phyloP scores from a whole-genome alignment of 2,888 invertebrate species.

The Amiota mariae region DNA sequence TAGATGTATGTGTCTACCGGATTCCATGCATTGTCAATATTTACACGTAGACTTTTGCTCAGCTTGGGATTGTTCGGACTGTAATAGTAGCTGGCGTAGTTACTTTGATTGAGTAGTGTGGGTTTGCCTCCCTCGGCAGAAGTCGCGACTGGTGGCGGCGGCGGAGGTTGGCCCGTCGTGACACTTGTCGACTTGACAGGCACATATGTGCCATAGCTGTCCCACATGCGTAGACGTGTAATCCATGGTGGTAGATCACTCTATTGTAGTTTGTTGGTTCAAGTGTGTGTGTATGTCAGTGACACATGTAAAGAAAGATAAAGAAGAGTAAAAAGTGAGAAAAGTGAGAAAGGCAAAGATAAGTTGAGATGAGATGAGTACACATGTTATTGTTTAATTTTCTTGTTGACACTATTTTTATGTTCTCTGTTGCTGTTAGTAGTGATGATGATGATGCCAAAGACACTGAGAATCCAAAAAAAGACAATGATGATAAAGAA shows the following conservation, averaged over 20 bases:
- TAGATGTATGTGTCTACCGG: constrained; percentile 74
- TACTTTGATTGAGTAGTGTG: constrained; percentile 68
- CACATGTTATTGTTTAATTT: constrained; percentile 55
- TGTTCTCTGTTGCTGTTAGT: constrained; percentile 11
- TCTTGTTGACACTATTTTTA: constrained; percentile 54
- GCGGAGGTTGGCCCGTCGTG: constrained; percentile 70
- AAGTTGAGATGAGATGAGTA: constrained; percentile 8
- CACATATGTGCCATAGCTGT: constrained; percentile 78
- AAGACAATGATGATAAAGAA: constrained; percentile 2
- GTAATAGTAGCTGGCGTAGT: constrained; percentile 71
- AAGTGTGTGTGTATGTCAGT: no score
- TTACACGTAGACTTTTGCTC: constrained; percentile 71
- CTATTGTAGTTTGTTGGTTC: constrained; percentile 53
- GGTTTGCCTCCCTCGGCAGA: constrained; percentile 66
- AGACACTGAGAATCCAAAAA: background rate
- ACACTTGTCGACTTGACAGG: constrained; percentile 71
- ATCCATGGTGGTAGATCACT: constrained; percentile 77
- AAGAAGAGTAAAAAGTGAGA: constrained; percentile 31
- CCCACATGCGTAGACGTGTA: constrained; percentile 83
- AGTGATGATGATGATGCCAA: no score
- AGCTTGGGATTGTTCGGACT: constrained; percentile 73
- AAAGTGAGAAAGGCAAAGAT: constrained; percentile 27
- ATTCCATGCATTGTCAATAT: constrained; percentile 74
- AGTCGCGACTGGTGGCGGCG: constrained; percentile 67
- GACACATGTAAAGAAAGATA: no score